Evolutionary conservation across 92 coral and sea anemone genomes (phyloP).

Genomic region (Plumapathes pennacea): DNA sequence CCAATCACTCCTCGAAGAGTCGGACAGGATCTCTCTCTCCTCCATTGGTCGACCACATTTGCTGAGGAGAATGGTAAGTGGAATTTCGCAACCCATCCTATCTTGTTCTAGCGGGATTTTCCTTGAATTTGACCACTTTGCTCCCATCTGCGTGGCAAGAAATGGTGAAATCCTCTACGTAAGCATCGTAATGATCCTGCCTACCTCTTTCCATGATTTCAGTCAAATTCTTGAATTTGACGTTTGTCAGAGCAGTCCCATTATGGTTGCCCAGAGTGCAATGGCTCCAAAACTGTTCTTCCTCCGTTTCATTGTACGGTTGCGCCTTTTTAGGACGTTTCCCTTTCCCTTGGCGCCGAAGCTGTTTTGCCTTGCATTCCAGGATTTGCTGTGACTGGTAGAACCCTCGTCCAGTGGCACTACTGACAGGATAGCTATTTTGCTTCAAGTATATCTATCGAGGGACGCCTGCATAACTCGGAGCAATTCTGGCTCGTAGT

Average conservation of each 20-base stretch:
- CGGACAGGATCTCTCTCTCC: conserved; percentile 45
- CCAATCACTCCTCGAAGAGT: conserved; percentile 32
- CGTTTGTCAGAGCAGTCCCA: too few relatives aligned
- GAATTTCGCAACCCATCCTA: conserved; percentile 26
- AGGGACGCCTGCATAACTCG: conserved; percentile 33
- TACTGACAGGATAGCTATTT: conserved; percentile 18
- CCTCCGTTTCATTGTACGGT: conserved; percentile 12
- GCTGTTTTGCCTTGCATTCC: conserved; percentile 7
- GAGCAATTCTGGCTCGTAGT: conserved; percentile 54
- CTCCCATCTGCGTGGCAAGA: conserved; percentile 9
- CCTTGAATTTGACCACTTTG: conserved; percentile 11
- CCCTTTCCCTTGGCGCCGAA: conserved; percentile 35
- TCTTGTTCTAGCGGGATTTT: conserved; percentile 27
- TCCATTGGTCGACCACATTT: conserved; percentile 46
- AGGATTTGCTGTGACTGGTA: conserved; percentile 21
- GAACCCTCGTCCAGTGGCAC: conserved; percentile 14
- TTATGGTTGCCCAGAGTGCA: conserved; percentile 28
- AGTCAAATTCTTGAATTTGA: too few relatives aligned
- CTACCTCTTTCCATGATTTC: conserved; percentile 43
- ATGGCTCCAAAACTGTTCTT: conserved; percentile 25
- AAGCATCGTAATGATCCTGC: conserved; percentile 47
- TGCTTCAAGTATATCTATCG: conserved; percentile 28
- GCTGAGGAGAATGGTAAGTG: conserved; percentile 23
- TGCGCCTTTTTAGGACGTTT: conserved; percentile 36
- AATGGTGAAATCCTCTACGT: conserved; percentile 30